Evolutionary conservation across 2,113 vertebrate genomes (phyloP).

Genomic region (Rhabdomys dilectus): DNA sequence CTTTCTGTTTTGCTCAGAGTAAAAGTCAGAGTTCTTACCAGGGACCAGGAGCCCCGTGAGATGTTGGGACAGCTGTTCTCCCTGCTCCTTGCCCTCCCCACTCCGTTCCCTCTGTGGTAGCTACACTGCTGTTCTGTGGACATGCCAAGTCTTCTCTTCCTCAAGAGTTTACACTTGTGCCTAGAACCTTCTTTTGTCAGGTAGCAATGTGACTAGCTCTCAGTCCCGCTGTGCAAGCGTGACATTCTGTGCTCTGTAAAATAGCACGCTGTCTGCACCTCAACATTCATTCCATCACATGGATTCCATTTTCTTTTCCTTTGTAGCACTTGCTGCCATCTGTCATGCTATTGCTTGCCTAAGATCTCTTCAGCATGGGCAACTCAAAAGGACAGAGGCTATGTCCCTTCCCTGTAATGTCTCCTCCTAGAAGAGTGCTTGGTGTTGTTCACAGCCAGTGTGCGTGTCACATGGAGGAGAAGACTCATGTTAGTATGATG

Average conservation of each 20-base stretch:
- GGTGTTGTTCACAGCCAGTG: not conserved
- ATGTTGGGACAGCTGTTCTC: no score
- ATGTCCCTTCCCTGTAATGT: not conserved
- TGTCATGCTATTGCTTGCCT: not conserved
- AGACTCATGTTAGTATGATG: not conserved
- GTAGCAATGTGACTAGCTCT: not conserved
- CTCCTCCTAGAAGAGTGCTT: not conserved
- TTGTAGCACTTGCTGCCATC: not conserved
- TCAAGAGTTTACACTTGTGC: not conserved
- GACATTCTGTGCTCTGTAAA: not conserved
- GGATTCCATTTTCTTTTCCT: not conserved
- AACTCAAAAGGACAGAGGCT: not conserved
- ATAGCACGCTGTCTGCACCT: not conserved
- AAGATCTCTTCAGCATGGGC: not conserved
- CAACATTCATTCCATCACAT: not conserved
- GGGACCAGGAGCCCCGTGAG: not conserved
- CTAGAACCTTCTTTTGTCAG: not conserved
- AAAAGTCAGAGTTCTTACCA: not conserved
- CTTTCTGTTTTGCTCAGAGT: not conserved
- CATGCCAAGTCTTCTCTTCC: no score
- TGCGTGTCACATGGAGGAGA: not conserved
- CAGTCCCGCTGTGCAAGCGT: no score
- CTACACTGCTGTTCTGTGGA: not conserved
- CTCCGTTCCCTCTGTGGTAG: not conserved
- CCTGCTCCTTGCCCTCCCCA: rapidly evolving